These are phyloP conservation scores for Cheilosia scutellata DNA, from an alignment of 2,888 invertebrate species.

Conservation along the genomic window DNA sequence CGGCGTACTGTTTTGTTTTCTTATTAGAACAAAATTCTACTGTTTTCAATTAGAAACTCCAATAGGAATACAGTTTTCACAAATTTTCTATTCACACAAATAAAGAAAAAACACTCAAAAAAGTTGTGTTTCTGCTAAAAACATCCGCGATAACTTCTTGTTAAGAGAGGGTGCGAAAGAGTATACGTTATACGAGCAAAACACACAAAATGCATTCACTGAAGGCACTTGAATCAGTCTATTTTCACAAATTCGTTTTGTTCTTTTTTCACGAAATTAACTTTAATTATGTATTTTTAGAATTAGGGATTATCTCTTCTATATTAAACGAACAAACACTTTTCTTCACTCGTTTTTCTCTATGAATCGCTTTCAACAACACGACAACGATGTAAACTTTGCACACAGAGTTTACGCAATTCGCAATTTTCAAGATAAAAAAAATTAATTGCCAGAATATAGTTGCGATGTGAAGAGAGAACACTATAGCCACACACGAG, in stretches of 20 bases:
- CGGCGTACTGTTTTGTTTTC: constrained; percentile 3
- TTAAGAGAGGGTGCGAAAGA: constrained; percentile 35
- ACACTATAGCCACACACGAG: constrained; percentile 37
- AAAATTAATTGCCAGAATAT: constrained; percentile 42
- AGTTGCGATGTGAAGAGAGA: constrained; percentile 29
- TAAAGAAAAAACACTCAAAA: constrained; percentile 22
- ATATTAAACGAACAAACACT: constrained; percentile 20
- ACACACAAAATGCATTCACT: constrained; percentile 77
- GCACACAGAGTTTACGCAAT: constrained; percentile 69
- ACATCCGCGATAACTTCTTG: constrained; percentile 28
- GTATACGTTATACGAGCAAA: constrained; percentile 49
- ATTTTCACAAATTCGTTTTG: constrained; percentile 62
- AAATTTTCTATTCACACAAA: constrained; percentile 30
- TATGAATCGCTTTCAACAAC: constrained; percentile 5
- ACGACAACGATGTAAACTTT: constrained; percentile 48
- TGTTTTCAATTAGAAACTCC: constrained; percentile 22
- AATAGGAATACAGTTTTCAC: constrained; percentile 48
- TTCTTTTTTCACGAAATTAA: constrained; percentile 32
- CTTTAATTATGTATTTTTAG: constrained; percentile 12
- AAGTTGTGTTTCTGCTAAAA: constrained; percentile 12
- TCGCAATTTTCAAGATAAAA: constrained; percentile 55
- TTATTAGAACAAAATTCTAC: constrained; percentile 14
- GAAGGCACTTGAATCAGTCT: constrained; percentile 79
- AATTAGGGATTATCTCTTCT: not conserved
- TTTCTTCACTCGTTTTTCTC: constrained; percentile 13